Evolutionary conservation across 2,888 invertebrate species (phyloP).

Genomic region (Seira sanloemensis): DNA sequence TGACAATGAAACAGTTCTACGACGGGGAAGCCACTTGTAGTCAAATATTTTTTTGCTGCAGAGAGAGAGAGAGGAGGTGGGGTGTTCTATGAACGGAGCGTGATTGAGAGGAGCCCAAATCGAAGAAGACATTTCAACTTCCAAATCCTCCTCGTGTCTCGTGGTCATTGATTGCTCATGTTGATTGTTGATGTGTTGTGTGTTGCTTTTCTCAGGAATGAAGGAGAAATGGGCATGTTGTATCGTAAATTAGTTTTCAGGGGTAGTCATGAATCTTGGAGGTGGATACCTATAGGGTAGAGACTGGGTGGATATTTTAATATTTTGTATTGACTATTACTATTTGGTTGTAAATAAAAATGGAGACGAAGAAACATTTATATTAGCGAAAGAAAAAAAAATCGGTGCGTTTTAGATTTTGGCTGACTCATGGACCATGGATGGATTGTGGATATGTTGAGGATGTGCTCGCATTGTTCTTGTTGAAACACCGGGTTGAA

Average conservation of each 20-base stretch:
- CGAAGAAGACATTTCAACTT: not conserved
- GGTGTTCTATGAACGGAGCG: slow-evolving; percentile 27
- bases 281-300: too few species aligned
- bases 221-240: slow-evolving; percentile 38
- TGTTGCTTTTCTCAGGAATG: too few species aligned
- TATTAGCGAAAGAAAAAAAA: slow-evolving; percentile 39
- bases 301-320: too few species aligned
- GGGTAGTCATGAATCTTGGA: slow-evolving; percentile 41
- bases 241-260: too few species aligned
- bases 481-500: not conserved
- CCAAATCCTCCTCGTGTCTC: too few species aligned
- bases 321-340: too few species aligned
- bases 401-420: too few species aligned
- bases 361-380: slow-evolving; percentile 7
- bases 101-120: slow-evolving; percentile 29
- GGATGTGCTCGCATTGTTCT: slow-evolving; percentile 5
- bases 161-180: not conserved
- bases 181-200: too few species aligned
- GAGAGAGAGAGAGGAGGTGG: too few species aligned
- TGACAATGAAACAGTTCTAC: too few species aligned
- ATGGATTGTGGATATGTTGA: too few species aligned
- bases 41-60: not conserved
- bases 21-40: slow-evolving; percentile 4
- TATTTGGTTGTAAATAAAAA: too few species aligned
- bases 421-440: not conserved